phyloP scores from a whole-genome alignment of 2,113 vertebrate species.

The Neoarius graeffei region DNA sequence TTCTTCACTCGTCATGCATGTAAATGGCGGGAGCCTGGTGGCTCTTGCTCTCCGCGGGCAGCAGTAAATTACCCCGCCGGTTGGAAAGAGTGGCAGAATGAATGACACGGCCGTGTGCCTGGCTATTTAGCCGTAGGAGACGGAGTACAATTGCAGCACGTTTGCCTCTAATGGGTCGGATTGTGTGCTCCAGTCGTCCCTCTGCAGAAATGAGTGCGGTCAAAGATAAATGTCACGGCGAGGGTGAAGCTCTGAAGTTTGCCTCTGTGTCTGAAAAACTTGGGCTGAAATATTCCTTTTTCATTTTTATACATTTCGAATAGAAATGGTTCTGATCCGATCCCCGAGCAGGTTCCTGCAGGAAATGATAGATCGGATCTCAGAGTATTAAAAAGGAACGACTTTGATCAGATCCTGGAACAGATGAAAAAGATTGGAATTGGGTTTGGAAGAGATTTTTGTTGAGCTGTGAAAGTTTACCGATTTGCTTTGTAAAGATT shows the following conservation, averaged over 20 bases:
- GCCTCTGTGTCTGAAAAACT: not conserved
- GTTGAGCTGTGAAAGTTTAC: too few species aligned
- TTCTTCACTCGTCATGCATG: constrained; percentile 38
- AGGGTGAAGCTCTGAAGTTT: not conserved
- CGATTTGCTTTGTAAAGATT: too few species aligned
- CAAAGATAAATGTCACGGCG: not conserved
- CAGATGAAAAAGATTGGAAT: not conserved
- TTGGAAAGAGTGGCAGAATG: not conserved
- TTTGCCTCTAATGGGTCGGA: constrained; percentile 41
- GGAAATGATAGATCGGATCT: not conserved
- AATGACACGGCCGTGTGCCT: not conserved
- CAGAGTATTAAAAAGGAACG: not conserved
- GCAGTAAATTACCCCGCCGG: constrained; percentile 27
- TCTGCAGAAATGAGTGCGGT: constrained; percentile 32
- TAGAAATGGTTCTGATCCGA: not conserved
- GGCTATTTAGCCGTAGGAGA: constrained; percentile 44
- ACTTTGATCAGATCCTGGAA: not conserved
- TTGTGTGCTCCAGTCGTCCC: constrained; percentile 5
- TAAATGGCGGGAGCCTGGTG: not conserved
- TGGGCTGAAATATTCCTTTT: not conserved
- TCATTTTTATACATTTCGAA: not conserved
- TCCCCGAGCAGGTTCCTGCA: not conserved
- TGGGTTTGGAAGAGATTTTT: not conserved
- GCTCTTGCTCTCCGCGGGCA: not conserved
- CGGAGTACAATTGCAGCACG: constrained; percentile 13